Evolutionary conservation across 1,140 invertebrate genomes (phyloP).

Genomic region (Calosoma granatense): DNA sequence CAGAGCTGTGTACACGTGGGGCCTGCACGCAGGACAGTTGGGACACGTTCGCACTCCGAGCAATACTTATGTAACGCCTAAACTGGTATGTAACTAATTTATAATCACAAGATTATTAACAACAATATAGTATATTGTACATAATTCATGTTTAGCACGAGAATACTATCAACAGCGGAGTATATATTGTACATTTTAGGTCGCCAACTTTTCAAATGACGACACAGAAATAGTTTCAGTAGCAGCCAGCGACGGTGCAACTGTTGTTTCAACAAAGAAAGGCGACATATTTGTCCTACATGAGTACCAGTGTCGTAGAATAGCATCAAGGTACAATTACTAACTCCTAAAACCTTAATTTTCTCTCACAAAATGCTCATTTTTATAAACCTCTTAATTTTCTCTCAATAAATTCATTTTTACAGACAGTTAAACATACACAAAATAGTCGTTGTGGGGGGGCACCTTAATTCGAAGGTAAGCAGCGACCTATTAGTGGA

Average conservation of each 20-base stretch:
- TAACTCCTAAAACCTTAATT: slow-evolving; percentile 12
- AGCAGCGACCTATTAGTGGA: slow-evolving; percentile 36
- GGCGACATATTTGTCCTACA: slow-evolving; percentile 62
- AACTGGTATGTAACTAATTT: slow-evolving; percentile 32
- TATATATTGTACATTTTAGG: neutral
- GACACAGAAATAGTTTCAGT: slow-evolving; percentile 33
- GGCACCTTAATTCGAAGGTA: slow-evolving; percentile 37
- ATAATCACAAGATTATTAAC: slow-evolving; percentile 23
- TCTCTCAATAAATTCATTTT: no score
- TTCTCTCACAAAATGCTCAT: slow-evolving; percentile 9
- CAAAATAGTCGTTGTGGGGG: slow-evolving; percentile 41
- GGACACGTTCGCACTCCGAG: slow-evolving; percentile 37
- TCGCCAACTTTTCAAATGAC: neutral
- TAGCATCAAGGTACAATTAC: slow-evolving; percentile 53
- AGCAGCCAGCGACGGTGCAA: slow-evolving; percentile 55
- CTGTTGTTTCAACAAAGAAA: slow-evolving; percentile 48
- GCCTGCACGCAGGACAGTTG: slow-evolving; percentile 63
- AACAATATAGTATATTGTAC: slow-evolving; percentile 17
- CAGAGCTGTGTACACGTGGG: slow-evolving; percentile 52
- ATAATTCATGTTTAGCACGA: no score
- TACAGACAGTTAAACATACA: slow-evolving; percentile 37
- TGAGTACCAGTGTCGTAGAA: slow-evolving; percentile 57
- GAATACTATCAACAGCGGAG: no score
- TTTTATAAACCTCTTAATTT: slow-evolving; percentile 12
- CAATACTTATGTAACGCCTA: slow-evolving; percentile 26